Evolutionary conservation across 2,797 vertebrate species (phyloP), one percentile per base, ranked within the genome.

Genomic region (Chiloscyllium punctatum): DNA sequence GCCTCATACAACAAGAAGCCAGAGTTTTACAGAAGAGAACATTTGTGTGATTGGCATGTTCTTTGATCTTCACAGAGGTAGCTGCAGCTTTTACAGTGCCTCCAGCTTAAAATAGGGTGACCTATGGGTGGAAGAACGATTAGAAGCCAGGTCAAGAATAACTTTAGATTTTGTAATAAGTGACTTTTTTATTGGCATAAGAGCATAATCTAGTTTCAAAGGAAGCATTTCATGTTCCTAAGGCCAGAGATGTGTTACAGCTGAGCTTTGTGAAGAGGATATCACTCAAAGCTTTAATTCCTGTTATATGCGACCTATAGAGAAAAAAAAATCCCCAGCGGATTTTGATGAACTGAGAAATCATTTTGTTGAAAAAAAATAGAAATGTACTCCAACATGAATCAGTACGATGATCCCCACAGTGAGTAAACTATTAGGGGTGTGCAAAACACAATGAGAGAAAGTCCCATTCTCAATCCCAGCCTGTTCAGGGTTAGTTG

Each of bases 51-150:
- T 72, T 95, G 94, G 48, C 69, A 95, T 16, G 25, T 16, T 95
- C 94, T 95, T 95, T 77, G 48, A 95, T 95, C 94, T 95, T 94
- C 94, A 94, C 71, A 94, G 92, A 30, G 15, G 48, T 94, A 53
- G 94, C 69, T 94, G 69, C 69, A 74, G 94, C 71, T 74, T 95
- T 95, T 95, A 95, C 71, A 33, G 30, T 77, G 94, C 94, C 94
- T 95, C 94, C 18, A 77, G 94, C 71, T 77, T 95, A 74, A 95
- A 95, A 51, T 72, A 51, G 27, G 77, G 94, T 95, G 71, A 95
- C 94, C 71, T 77, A 53, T 15, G 33, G 71, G 94, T 95, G 94
- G 71, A 95, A 53, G 48, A 53, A 72, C 27, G 16, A 95, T 77
- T 95, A 71, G 30, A 77, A 95, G 94, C 77, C 94, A 77, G 72